Conservation (phyloP, 1,140 invertebrate genomes). For the Myzus persicae region DNA sequence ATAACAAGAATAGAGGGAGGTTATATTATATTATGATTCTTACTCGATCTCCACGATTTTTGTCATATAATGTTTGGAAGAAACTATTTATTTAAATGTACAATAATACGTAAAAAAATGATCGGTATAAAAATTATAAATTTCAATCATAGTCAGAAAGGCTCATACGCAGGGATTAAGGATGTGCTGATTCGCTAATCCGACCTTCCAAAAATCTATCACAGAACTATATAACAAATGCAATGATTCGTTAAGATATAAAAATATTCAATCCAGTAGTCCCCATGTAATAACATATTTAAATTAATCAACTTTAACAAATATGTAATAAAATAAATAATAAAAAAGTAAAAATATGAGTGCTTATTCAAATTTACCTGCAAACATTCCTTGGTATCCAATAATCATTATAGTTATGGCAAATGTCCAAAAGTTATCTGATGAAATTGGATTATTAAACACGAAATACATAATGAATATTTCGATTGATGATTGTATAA, state of each 20-base stretch:
- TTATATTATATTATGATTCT: too few species aligned
- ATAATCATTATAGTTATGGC: constrained; percentile 67
- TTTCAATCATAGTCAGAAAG: neutral
- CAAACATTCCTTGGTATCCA: constrained; percentile 69
- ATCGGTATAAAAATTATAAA: too few species aligned
- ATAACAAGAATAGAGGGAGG: too few species aligned
- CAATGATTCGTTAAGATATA: too few species aligned
- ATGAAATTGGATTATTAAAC: constrained; percentile 66
- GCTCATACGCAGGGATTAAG: neutral
- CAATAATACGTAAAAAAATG: too few species aligned
- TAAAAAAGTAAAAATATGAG: neutral
- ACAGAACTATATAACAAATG: too few species aligned
- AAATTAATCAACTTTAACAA: neutral
- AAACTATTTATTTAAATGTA: too few species aligned
- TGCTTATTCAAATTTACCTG: constrained; percentile 64
- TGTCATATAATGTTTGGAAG: too few species aligned
- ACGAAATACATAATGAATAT: constrained; percentile 73
- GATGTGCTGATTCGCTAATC: neutral
- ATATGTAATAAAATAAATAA: too few species aligned
- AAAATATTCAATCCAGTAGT: neutral
- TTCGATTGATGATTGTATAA: constrained; percentile 80
- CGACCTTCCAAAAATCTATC: neutral
- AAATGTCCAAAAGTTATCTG: constrained; percentile 67
- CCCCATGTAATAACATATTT: neutral
- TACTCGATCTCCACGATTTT: too few species aligned